Percentiles rank a stretch among this genome's conserved stretches.
Evolutionary conservation across 2,797 vertebrate genomes (phyloP).

Genomic region (Hyperoplus lanceolatus): DNA sequence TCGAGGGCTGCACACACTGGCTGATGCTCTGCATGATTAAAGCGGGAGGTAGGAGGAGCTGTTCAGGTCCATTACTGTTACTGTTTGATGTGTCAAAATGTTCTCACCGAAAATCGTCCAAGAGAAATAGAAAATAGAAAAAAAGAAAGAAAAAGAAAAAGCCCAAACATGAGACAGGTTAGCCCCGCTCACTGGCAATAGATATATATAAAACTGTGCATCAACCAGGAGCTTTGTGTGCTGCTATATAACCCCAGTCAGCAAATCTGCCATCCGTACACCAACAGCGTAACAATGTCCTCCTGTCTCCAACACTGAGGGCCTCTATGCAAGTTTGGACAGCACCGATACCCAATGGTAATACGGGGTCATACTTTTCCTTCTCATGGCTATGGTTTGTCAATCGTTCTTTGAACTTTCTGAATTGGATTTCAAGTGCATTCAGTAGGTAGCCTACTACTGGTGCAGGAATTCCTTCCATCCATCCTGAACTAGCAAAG

Average conservation of each 20-base stretch:
- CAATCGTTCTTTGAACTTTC: constrained; percentile 64
- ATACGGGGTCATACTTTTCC: constrained; percentile 53
- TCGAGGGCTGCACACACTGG: constrained; percentile 22
- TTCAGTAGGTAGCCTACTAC: constrained; percentile 15
- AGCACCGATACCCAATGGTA: constrained; percentile 59
- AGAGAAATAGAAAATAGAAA: not conserved
- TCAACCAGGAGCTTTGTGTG: constrained; percentile 16
- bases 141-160: not conserved
- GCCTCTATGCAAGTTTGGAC: constrained; percentile 51
- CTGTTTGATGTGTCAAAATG: constrained; percentile 47
- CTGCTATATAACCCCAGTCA: constrained; percentile 23
- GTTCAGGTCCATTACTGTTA: constrained; percentile 28
- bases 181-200: not conserved
- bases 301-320: not conserved
- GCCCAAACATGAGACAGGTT: constrained; percentile 8
- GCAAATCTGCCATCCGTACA: constrained; percentile 37
- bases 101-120: constrained; percentile 16
- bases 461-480: constrained; percentile 22
- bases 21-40: constrained; percentile 37
- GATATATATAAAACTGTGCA: constrained; percentile 7
- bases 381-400: constrained; percentile 32
- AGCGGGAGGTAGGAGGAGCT: constrained; percentile 19
- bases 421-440: constrained; percentile 60
- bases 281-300: constrained; percentile 6
- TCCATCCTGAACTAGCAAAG: constrained; percentile 54